Evolutionary conservation across 2,888 invertebrate genomes (phyloP).

Genomic region (Cosmia pyralina): DNA sequence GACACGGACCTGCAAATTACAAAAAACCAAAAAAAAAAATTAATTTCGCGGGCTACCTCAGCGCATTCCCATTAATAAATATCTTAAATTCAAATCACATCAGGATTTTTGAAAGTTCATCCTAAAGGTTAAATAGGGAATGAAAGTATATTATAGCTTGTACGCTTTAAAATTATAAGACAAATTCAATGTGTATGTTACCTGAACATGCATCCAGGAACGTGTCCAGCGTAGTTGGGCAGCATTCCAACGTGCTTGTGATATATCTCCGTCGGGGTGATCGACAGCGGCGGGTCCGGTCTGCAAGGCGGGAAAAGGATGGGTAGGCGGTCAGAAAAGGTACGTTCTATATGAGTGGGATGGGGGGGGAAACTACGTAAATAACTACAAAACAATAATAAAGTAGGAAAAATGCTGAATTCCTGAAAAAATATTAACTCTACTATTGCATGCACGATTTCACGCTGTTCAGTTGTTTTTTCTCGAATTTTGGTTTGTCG

Average conservation of each 20-base stretch:
- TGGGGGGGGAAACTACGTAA: neutral
- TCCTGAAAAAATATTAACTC: neutral
- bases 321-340: constrained; percentile 1
- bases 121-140: too few relatives aligned
- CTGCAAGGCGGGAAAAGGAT: constrained; percentile 72
- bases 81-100: too few relatives aligned
- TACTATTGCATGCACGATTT: neutral
- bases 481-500: neutral
- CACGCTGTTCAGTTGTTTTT: neutral
- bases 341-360: too few relatives aligned
- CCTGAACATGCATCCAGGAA: constrained; percentile 94
- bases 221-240: constrained; percentile 94
- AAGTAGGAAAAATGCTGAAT: neutral
- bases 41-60: too few relatives aligned
- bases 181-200: constrained; percentile 65
- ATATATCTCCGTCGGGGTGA: constrained; percentile 92
- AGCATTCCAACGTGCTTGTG: constrained; percentile 93
- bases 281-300: constrained; percentile 87
- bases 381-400: neutral
- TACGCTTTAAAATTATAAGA: too few relatives aligned
- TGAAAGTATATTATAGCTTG: too few relatives aligned
- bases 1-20: too few relatives aligned
- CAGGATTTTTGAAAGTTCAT: too few relatives aligned
- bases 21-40: too few relatives aligned
- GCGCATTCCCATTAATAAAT: too few relatives aligned